Conservation (phyloP, 2,888 invertebrate genomes). For the Diarsia rubi region DNA sequence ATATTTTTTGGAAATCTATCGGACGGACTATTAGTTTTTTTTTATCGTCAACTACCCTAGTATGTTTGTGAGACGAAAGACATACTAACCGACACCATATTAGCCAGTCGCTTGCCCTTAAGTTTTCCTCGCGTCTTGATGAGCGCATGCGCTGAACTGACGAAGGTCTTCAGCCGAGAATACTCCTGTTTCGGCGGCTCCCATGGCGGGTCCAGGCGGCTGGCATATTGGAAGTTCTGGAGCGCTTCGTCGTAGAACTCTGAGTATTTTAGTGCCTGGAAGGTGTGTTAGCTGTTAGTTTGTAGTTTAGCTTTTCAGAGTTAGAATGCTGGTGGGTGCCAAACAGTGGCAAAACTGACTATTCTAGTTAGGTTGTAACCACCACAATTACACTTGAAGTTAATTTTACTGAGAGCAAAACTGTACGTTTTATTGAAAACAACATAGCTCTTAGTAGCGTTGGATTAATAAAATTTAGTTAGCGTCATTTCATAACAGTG, state of each 20-base stretch:
- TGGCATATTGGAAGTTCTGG: slow-evolving; percentile 92
- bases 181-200: slow-evolving; percentile 92
- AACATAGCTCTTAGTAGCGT: background rate
- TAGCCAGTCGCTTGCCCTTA: slow-evolving; percentile 93
- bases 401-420: background rate
- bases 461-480: background rate
- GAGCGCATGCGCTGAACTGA: slow-evolving; percentile 92
- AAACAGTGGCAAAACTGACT: background rate
- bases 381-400: background rate
- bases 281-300: background rate
- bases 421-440: background rate
- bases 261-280: slow-evolving; percentile 94
- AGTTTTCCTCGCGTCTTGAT: slow-evolving; percentile 93
- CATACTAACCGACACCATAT: slow-evolving; percentile 91
- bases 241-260: slow-evolving; percentile 94
- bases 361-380: background rate
- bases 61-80: background rate
- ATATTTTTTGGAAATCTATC: too few species aligned
- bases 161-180: slow-evolving; percentile 92
- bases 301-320: background rate
- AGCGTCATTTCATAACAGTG: background rate
- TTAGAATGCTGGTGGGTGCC: background rate
- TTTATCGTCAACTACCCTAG: too few species aligned
- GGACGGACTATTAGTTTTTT: too few species aligned
- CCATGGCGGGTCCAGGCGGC: slow-evolving; percentile 94